These are phyloP conservation scores for Belgica antarctica DNA, from an alignment of 2,888 invertebrate species.

Conservation along the genomic window DNA sequence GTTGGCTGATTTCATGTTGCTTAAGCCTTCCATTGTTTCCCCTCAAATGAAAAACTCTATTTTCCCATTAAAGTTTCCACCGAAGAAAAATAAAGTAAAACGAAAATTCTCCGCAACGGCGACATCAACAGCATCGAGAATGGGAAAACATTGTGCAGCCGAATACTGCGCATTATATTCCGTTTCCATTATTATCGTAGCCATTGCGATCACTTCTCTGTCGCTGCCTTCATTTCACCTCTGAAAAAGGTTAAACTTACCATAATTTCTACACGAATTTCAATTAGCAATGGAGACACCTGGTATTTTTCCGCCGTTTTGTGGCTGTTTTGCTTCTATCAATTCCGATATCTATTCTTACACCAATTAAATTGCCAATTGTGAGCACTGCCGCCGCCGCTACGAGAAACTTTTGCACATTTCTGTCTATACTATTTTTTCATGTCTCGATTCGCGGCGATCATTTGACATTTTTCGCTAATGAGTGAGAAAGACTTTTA, in stretches of 20 bases:
- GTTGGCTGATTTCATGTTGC: conserved; percentile 3
- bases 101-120: not conserved
- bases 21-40: conserved; percentile 37
- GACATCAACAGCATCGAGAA: conserved; percentile 11
- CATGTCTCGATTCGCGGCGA: conserved; percentile 16
- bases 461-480: conserved; percentile 32
- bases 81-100: conserved; percentile 21
- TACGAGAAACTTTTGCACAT: conserved; percentile 22
- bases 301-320: conserved; percentile 8
- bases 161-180: conserved; percentile 33
- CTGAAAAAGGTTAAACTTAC: conserved; percentile 42
- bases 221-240: conserved; percentile 23
- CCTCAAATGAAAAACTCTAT: conserved; percentile 12
- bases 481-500: conserved; percentile 28
- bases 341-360: conserved; percentile 31
- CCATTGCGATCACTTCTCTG: conserved; percentile 20
- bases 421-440: too few relatives aligned
- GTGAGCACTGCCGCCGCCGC: not conserved
- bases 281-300: conserved; percentile 43
- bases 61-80: conserved; percentile 24
- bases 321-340: conserved; percentile 3
- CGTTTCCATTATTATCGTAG: conserved; percentile 39
- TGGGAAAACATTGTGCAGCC: not conserved
- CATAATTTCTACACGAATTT: conserved; percentile 43
- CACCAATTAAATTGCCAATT: conserved; percentile 42